Evolutionary conservation across 2,888 invertebrate genomes (phyloP).

Genomic region (Aromia moschata): DNA sequence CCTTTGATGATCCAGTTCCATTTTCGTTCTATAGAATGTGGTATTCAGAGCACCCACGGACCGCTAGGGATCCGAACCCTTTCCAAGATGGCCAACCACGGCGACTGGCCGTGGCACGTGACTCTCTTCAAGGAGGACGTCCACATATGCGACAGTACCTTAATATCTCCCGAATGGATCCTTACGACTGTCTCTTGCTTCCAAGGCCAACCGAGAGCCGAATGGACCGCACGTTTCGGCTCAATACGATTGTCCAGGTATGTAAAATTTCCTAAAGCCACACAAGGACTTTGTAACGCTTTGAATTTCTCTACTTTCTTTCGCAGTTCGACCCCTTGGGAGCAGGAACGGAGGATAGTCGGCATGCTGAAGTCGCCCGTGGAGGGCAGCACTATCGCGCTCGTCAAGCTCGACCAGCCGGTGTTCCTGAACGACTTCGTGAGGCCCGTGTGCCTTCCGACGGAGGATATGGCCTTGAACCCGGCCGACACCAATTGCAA

Average conservation of each 20-base stretch:
- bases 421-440: conserved; percentile 83
- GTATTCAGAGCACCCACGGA: conserved; percentile 56
- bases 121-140: conserved; percentile 83
- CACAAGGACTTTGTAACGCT: not conserved
- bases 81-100: conserved; percentile 78
- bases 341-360: conserved; percentile 82
- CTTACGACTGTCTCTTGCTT: conserved; percentile 89
- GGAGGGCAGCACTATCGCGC: conserved; percentile 85
- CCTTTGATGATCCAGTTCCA: no score
- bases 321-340: conserved; percentile 82
- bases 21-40: no score
- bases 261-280: no score
- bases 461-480: conserved; percentile 63
- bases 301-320: no score
- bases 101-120: conserved; percentile 95
- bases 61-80: conserved; percentile 58
- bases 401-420: conserved; percentile 81
- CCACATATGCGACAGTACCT: conserved; percentile 88
- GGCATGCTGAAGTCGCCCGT: conserved; percentile 89
- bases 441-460: conserved; percentile 82
- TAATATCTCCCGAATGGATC: conserved; percentile 84
- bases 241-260: conserved; percentile 72
- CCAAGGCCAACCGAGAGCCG: conserved; percentile 84
- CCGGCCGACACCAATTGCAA: conserved; percentile 71
- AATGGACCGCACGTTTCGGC: conserved; percentile 85